Evolutionary conservation across 2,797 vertebrate genomes (phyloP).

Genomic region (Carapus acus): DNA sequence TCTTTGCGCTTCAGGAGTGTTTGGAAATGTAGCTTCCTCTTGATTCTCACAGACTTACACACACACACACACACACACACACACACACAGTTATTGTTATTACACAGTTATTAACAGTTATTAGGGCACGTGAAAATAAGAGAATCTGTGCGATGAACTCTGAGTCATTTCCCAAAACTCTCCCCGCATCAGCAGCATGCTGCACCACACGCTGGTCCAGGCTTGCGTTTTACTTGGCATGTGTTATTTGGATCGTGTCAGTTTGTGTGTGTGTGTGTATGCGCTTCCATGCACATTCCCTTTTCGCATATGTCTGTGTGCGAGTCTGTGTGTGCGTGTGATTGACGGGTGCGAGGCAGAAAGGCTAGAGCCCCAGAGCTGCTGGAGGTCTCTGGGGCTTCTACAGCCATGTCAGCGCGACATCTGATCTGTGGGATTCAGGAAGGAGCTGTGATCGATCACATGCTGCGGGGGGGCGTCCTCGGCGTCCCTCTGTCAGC

Average conservation of each 20-base stretch:
- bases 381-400: slow-evolving; percentile 56
- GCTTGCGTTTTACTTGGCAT: too few relatives aligned
- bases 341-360: slow-evolving; percentile 54
- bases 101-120: slow-evolving; percentile 28
- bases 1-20: too few relatives aligned
- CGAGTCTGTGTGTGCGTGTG: slow-evolving; percentile 17
- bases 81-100: slow-evolving; percentile 22
- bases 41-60: slow-evolving; percentile 5
- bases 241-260: not conserved
- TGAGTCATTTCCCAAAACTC: too few relatives aligned
- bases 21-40: too few relatives aligned
- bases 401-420: slow-evolving; percentile 72
- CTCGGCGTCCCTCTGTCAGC: too few relatives aligned
- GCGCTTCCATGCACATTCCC: slow-evolving; percentile 4
- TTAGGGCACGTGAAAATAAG: slow-evolving; percentile 26
- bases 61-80: slow-evolving; percentile 10
- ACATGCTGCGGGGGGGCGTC: slow-evolving; percentile 21
- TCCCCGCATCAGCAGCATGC: too few relatives aligned
- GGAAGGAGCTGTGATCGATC: slow-evolving; percentile 74
- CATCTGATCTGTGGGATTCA: slow-evolving; percentile 69
- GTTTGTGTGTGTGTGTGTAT: slow-evolving; percentile 1
- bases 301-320: slow-evolving; percentile 5
- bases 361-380: slow-evolving; percentile 73
- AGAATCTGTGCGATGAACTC: not conserved
- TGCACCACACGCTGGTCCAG: too few relatives aligned